Evolutionary conservation across 1,140 invertebrate species (phyloP).

Genomic region (Drosophila tristis): DNA sequence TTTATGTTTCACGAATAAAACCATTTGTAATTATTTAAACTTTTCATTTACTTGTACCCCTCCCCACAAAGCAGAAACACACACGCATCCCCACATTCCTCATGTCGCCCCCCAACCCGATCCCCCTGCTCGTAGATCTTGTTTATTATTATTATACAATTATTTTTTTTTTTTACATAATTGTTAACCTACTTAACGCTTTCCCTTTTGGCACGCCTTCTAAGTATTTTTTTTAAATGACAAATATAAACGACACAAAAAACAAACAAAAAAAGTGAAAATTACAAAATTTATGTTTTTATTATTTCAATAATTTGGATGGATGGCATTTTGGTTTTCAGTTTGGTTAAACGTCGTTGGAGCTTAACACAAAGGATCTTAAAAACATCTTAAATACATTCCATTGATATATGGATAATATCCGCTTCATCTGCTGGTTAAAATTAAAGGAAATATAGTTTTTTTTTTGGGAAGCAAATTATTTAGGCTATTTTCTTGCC

Average conservation of each 20-base stretch:
- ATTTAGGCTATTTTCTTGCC: too few relatives aligned
- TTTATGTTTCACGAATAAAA: constrained; percentile 53
- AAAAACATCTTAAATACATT: too few relatives aligned
- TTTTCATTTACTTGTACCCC: constrained; percentile 19
- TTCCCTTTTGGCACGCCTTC: constrained; percentile 42
- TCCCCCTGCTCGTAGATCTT: constrained; percentile 11
- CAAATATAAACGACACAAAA: constrained; percentile 43
- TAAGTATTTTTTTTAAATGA: constrained; percentile 55
- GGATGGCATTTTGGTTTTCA: constrained; percentile 15
- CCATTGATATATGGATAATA: too few relatives aligned
- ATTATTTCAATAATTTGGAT: constrained; percentile 21
- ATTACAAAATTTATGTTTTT: constrained; percentile 36
- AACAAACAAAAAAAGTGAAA: constrained; percentile 34
- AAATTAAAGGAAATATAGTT: too few relatives aligned
- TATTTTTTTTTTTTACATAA: constrained; percentile 25
- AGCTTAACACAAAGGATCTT: not conserved
- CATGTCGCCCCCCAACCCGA: not conserved
- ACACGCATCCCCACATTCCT: too few relatives aligned
- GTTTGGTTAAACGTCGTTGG: constrained; percentile 17
- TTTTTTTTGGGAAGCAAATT: too few relatives aligned
- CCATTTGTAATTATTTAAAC: constrained; percentile 58
- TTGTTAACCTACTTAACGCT: constrained; percentile 33
- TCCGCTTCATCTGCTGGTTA: too few relatives aligned
- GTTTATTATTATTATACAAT: constrained; percentile 24
- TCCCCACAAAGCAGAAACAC: not conserved